Evolutionary conservation across 2,113 vertebrate genomes (phyloP).

Genomic region (Sylvietta virens): DNA sequence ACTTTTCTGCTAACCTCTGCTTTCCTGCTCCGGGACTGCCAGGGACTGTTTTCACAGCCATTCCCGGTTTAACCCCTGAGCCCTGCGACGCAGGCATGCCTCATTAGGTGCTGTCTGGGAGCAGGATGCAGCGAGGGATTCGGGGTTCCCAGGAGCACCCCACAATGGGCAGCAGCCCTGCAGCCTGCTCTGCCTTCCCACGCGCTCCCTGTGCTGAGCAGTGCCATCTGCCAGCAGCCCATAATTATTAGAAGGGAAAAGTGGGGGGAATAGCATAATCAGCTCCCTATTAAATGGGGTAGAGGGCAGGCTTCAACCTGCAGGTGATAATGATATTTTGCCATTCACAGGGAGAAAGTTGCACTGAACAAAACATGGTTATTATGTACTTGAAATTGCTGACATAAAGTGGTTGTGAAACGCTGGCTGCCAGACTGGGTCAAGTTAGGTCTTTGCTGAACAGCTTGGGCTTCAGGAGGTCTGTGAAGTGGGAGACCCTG

Average conservation of each 20-base stretch:
- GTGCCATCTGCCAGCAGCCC: conserved; percentile 43
- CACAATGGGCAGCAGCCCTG: fast-evolving
- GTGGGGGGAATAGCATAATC: background rate
- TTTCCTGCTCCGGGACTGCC: background rate
- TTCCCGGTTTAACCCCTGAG: background rate
- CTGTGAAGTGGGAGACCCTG: background rate
- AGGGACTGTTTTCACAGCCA: conserved; percentile 24
- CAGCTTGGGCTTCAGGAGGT: conserved; percentile 1
- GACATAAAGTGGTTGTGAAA: conserved; percentile 57
- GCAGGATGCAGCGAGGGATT: background rate
- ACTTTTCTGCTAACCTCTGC: conserved; percentile 57
- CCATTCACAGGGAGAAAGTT: conserved; percentile 39
- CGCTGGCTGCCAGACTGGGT: conserved; percentile 52
- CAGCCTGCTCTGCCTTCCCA: background rate
- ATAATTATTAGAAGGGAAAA: background rate
- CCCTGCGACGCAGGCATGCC: background rate
- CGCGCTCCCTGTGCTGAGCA: fast-evolving
- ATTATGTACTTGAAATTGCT: conserved; percentile 56
- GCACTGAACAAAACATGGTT: conserved; percentile 39
- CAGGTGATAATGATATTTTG: conserved; percentile 61
- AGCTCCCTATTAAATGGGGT: conserved; percentile 7
- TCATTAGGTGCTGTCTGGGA: background rate
- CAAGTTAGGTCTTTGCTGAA: conserved; percentile 55
- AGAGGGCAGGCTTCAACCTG: conserved; percentile 61
- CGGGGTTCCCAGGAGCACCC: background rate